Percentiles rank a stretch among this genome's conserved stretches.
These are phyloP conservation scores for Archocentrus centrarchus DNA, from an alignment of 2,113 vertebrate genomes.

Conservation along the genomic window DNA sequence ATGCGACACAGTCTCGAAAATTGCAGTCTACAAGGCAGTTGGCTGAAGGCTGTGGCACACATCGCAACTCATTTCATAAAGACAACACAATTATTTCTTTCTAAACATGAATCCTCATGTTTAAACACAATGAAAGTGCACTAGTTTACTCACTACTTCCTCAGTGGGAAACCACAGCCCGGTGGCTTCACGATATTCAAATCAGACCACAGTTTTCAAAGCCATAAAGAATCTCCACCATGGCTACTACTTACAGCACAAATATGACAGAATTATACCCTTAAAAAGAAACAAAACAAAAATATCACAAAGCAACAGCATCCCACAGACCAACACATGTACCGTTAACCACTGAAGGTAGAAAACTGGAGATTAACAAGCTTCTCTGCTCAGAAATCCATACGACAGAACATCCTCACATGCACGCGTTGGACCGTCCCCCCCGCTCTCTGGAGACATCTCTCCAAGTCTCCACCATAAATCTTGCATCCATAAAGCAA, in stretches of 20 bases:
- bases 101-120: neutral
- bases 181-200: neutral
- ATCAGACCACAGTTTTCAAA: neutral
- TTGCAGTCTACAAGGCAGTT: constrained; percentile 1
- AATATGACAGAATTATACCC: neutral
- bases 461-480: neutral
- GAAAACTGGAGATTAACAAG: neutral
- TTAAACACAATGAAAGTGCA: neutral
- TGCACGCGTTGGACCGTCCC: neutral
- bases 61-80: neutral
- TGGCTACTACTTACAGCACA: neutral
- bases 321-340: neutral
- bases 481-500: neutral
- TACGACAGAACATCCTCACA: neutral
- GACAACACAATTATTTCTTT: neutral
- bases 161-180: neutral
- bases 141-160: neutral
- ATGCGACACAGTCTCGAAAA: neutral
- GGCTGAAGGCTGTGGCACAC: neutral
- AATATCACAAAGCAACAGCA: no score
- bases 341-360: neutral
- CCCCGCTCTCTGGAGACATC: neutral
- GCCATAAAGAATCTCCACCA: neutral
- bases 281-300: no score
- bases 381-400: neutral